A percentile compares a stretch with the other conserved stretches of the same genome.
Evolutionary conservation across 2,797 vertebrate genomes (phyloP).

Genomic region (Cirrhinus mrigala): DNA sequence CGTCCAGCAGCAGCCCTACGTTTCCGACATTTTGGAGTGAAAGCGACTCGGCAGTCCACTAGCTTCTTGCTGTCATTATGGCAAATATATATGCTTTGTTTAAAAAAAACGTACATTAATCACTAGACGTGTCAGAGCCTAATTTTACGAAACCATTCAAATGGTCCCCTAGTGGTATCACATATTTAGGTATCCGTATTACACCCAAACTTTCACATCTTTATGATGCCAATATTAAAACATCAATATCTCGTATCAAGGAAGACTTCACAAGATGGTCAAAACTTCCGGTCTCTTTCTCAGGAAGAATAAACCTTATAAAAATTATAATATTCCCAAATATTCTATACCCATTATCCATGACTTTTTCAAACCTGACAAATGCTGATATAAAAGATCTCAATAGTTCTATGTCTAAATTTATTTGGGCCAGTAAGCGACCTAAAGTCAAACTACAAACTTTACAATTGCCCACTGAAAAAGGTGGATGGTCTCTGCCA

Average conservation of each 20-base stretch:
- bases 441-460: not conserved
- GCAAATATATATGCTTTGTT: too few species aligned
- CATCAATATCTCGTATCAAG: not conserved
- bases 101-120: too few species aligned
- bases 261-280: not conserved
- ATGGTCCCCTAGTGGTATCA: too few species aligned
- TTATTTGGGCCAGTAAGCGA: not conserved
- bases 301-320: too few species aligned
- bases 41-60: too few species aligned
- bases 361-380: not conserved
- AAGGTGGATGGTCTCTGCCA: not conserved
- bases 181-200: too few species aligned
- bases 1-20: too few species aligned
- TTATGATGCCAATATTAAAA: not conserved
- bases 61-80: too few species aligned
- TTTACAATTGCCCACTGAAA: not conserved
- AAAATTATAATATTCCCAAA: not conserved
- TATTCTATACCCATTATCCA: not conserved
- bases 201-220: not conserved
- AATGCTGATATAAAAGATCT: not conserved
- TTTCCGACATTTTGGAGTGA: too few species aligned
- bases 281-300: not conserved
- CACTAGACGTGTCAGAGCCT: too few species aligned
- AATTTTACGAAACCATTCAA: too few species aligned
- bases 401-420: not conserved